Base-by-base conservation (phyloP, 1,140 invertebrate species). In the Dinoponera quadriceps region DNA sequence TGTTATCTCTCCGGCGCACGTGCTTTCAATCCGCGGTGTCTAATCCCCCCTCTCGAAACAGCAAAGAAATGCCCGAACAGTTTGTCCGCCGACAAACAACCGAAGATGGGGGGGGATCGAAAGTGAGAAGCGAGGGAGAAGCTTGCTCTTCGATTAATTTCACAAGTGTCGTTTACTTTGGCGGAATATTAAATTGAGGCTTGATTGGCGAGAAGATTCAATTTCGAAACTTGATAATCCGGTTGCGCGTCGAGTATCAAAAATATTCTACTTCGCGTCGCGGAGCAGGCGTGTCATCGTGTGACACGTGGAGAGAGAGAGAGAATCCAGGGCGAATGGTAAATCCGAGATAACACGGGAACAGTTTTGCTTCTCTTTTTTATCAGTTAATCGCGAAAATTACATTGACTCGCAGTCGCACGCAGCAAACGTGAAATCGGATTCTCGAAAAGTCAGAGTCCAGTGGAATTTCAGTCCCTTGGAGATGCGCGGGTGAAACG, bases 141-240 rank as follows among this genome's bases (percentile, higher is more conserved):
- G 11, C 27, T 74, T n/a, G 25, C 60, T 74, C 18, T 20, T 18
- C 20, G 27, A 60, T 74, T 74, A 27, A 73, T 73, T 74, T 25
- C 54, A 44, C 38, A 9, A 20, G 14, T 44, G 54, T 14, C 54
- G 27, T 55, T 71, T 71, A 54, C 49, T 20, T 55, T 20, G 29
- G n/a, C 72, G 55, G 22, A 49, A 60, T 20, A 74, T 74, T 74
- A 74, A 74, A 29, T 4, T 51, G 16, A 7, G 65, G 16, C 20
- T 11, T 38, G 55, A 22, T 48, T 48, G 38, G 18, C 5, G 27
- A 74, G 38, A 60, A 16, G 20, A 51, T 60, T 74, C 27, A 44
- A 60, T 62, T 48, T 48, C 22, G 20, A 18, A 74, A 60, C 38
- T 48, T 48, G 55, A 7, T 74, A 60, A 74, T 60, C 18, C 48